Base-by-base conservation (phyloP, 2,888 invertebrate genomes). In the Drosophila subsilvestris region DNA sequence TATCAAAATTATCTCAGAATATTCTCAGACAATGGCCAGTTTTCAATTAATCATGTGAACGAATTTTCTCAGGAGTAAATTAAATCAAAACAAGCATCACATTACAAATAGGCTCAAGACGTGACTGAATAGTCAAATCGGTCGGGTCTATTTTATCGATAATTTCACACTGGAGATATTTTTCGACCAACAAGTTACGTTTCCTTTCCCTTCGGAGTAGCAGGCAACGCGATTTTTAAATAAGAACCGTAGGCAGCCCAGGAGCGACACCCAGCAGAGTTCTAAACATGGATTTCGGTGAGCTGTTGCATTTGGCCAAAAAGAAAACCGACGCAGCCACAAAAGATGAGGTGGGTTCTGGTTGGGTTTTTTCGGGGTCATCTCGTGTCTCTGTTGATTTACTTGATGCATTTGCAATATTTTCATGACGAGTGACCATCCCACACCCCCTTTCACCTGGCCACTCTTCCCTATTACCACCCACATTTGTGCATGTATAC, bases 301-400 rank as follows among this genome's bases (percentile, higher is more conserved):
- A 93, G 12, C 80, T 95, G 56, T 85, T 95, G 68, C 93, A 93
- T 81, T 93, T 93, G 55, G 95, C 95, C 1, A 94, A 95, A 75
- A 93, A 94, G 89, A 95, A 95, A 88, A 94, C 93, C 70, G 90
- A 91, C 75, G 82, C 76, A 76, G 84, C 67, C 50, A 77, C 85
- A 45, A 92, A 90, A 86, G 86, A 78, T 69, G 90, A 90, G 88
- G 93, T 92, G 37, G 37, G 37, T 37, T 37, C 37, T n/a, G 3
- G 29, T 20, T 29, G 12, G 14, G 18, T 48, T 48, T 48, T 51
- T 27, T n/a, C 25, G 18, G 57, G 29, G 18, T 44, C 53, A 53
- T 47, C 12, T 17, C 12, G 27, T 48, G 44, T 55, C 22, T 3
- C n/a, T 29, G 10, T 32, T 8, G 49, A 18, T 25, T 45, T 14